Evolutionary conservation across 2,888 invertebrate genomes (phyloP).

Genomic region (Endotricha flammealis): DNA sequence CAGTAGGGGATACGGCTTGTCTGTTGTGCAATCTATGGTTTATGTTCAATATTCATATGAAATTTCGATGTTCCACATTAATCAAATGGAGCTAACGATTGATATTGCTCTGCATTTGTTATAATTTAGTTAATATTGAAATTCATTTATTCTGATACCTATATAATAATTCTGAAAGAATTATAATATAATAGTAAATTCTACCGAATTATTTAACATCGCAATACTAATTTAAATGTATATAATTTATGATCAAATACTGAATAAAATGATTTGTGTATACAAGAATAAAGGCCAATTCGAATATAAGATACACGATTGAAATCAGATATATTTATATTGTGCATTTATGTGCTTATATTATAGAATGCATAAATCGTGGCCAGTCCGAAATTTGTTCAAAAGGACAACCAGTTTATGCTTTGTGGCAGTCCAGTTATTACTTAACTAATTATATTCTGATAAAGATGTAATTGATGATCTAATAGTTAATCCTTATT

Average conservation of each 20-base stretch:
- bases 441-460: slow-evolving; percentile 5
- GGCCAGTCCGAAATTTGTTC: slow-evolving; percentile 55
- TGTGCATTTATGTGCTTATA: slow-evolving; percentile 26
- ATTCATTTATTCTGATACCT: slow-evolving; percentile 8
- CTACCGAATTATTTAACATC: no score
- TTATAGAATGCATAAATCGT: slow-evolving; percentile 24
- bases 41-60: slow-evolving; percentile 21
- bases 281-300: background rate
- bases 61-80: slow-evolving; percentile 45
- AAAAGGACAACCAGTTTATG: slow-evolving; percentile 39
- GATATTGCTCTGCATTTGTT: slow-evolving; percentile 5
- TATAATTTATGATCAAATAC: background rate
- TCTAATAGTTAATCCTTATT: background rate
- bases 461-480: no score
- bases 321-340: slow-evolving; percentile 9
- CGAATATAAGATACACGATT: slow-evolving; percentile 1
- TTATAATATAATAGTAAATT: slow-evolving; percentile 6
- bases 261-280: background rate
- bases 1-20: slow-evolving; percentile 46
- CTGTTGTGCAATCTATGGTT: slow-evolving; percentile 47
- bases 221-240: no score
- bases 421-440: slow-evolving; percentile 14
- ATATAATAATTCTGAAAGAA: background rate
- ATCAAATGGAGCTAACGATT: slow-evolving; percentile 11
- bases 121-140: slow-evolving; percentile 5